Evolutionary conservation across 1,140 invertebrate species (phyloP).

Genomic region (Diachasmimorpha longicaudata): DNA sequence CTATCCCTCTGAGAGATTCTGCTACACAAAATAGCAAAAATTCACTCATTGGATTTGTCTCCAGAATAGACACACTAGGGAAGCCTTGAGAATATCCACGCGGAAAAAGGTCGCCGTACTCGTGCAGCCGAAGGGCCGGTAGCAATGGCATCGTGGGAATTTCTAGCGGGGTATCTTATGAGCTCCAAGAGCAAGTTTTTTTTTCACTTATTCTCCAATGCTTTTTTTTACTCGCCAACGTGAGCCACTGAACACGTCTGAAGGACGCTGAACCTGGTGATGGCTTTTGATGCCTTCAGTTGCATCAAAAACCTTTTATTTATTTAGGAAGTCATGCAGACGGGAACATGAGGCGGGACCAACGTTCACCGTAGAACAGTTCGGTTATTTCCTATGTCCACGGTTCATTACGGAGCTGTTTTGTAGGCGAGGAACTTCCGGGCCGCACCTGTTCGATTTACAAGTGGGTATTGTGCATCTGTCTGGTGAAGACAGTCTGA

Average conservation of each 20-base stretch:
- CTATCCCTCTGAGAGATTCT: too few species aligned
- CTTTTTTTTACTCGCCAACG: slow-evolving; percentile 21
- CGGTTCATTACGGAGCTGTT: background rate
- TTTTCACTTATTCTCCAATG: background rate
- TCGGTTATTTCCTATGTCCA: background rate
- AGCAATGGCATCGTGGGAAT: slow-evolving; percentile 47
- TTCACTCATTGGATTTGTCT: background rate
- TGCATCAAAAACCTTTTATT: background rate
- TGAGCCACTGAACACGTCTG: slow-evolving; percentile 11
- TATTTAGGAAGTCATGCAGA: slow-evolving; percentile 30
- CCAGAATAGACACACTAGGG: background rate
- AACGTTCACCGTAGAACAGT: background rate
- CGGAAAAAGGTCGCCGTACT: slow-evolving; percentile 44
- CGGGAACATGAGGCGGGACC: background rate
- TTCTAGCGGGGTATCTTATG: slow-evolving; percentile 33
- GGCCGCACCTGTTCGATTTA: background rate
- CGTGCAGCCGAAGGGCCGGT: slow-evolving; percentile 33
- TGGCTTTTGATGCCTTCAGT: background rate
- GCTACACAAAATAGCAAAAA: too few species aligned
- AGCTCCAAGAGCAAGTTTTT: background rate
- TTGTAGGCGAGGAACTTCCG: background rate
- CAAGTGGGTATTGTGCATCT: slow-evolving; percentile 1
- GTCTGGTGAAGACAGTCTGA: background rate
- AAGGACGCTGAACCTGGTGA: slow-evolving; percentile 26
- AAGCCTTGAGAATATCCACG: slow-evolving; percentile 1